Percentiles rank a stretch among this genome's conserved stretches.
Conservation (phyloP, 2,797 vertebrate genomes). For the Siniperca obscura region DNA sequence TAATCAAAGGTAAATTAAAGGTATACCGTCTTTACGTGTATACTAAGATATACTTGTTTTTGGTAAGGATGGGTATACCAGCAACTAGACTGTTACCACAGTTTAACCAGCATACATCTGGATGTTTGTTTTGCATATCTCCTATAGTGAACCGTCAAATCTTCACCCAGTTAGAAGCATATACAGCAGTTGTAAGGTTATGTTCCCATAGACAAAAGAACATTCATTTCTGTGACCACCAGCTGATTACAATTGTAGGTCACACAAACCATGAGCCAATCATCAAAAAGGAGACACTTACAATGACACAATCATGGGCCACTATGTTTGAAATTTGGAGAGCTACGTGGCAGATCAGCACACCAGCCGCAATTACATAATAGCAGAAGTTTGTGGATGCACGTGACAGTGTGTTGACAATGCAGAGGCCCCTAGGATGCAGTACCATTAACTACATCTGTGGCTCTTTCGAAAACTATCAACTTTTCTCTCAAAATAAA, state of each 20-base stretch:
- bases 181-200: background rate
- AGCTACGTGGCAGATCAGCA: background rate
- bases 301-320: background rate
- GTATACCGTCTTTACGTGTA: too few relatives aligned
- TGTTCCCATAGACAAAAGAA: background rate
- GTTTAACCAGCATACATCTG: background rate
- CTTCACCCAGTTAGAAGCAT: background rate
- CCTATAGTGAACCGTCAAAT: background rate
- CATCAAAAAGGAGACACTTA: background rate
- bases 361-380: background rate
- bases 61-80: background rate
- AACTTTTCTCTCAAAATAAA: background rate
- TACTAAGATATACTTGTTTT: background rate
- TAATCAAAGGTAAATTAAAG: background rate
- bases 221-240: background rate
- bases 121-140: background rate
- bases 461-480: background rate
- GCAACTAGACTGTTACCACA: background rate
- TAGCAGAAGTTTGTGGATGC: background rate
- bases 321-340: background rate
- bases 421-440: background rate
- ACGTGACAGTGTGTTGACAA: background rate
- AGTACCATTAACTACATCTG: background rate
- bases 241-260: background rate
- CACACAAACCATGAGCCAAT: background rate